Percentiles rank a stretch among this genome's conserved stretches.
Conservation (phyloP, 2,797 vertebrate species). For the Furcifer pardalis region DNA sequence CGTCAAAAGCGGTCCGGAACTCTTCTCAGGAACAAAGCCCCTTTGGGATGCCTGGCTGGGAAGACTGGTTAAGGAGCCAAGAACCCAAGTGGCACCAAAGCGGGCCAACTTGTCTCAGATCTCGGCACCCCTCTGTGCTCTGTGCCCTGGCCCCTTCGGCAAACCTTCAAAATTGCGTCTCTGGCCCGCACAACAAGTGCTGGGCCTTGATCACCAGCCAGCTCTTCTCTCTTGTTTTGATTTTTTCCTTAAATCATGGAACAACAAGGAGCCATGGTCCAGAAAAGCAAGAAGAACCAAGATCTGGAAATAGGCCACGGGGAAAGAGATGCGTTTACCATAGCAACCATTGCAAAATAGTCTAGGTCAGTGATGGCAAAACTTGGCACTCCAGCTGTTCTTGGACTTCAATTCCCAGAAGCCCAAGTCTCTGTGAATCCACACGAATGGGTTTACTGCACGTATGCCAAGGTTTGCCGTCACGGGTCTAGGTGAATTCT, state of each 20-base stretch:
- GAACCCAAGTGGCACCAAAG: not conserved
- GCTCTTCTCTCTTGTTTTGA: not conserved
- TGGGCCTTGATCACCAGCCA: not conserved
- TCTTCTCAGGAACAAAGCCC: slow-evolving; percentile 20
- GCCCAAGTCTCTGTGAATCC: too few relatives aligned
- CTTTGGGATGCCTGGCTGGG: not conserved
- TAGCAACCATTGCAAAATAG: not conserved
- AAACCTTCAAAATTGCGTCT: too few relatives aligned
- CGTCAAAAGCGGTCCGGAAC: not conserved
- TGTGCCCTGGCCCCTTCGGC: too few relatives aligned
- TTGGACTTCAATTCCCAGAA: too few relatives aligned
- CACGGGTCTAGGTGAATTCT: not conserved
- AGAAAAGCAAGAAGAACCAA: not conserved
- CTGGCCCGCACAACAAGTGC: not conserved
- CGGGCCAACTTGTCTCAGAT: not conserved
- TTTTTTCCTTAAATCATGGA: too few relatives aligned
- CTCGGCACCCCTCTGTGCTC: not conserved
- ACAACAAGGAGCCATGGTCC: not conserved
- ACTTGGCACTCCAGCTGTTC: too few relatives aligned
- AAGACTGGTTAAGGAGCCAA: not conserved
- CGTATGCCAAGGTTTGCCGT: too few relatives aligned
- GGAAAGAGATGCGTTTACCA: not conserved
- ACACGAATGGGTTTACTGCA: too few relatives aligned
- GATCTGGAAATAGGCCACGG: not conserved
- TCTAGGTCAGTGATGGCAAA: too few relatives aligned